These are phyloP conservation scores for Heliopora coerulea DNA, from an alignment of 92 coral and sea anemone species.

Conservation along the genomic window DNA sequence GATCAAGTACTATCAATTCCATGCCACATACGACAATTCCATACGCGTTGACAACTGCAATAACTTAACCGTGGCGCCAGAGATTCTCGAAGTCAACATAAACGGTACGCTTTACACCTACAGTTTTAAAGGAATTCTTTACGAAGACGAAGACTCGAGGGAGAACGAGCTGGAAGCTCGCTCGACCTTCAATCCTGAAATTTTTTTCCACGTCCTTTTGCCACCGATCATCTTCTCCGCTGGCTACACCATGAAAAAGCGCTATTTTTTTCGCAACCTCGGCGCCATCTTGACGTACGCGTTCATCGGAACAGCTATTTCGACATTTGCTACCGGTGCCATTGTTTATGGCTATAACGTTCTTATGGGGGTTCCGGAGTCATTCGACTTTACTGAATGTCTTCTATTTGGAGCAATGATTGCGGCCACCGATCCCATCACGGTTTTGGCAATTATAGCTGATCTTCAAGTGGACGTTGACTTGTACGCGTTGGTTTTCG, in stretches of 20 bases:
- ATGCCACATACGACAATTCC: conserved; percentile 67
- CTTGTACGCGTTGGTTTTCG: conserved; percentile 92
- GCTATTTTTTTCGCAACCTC: conserved; percentile 89
- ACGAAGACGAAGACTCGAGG: conserved; percentile 69
- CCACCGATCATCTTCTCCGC: conserved; percentile 99
- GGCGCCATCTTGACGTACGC: conserved; percentile 99
- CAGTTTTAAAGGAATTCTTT: conserved; percentile 87
- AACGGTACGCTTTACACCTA: conserved; percentile 93
- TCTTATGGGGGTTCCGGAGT: conserved; percentile 81
- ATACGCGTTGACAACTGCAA: conserved; percentile 87
- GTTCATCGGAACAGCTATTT: conserved; percentile 88
- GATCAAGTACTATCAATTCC: conserved; percentile 79
- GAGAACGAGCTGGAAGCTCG: conserved; percentile 91
- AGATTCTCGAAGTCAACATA: conserved; percentile 76
- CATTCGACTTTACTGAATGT: conserved; percentile 93
- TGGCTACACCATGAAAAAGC: conserved; percentile 94
- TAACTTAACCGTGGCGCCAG: conserved; percentile 88
- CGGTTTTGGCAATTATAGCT: conserved; percentile 83
- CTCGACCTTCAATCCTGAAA: conserved; percentile 92
- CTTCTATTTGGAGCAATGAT: conserved; percentile 89
- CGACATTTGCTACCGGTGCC: conserved; percentile 81
- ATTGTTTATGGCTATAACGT: conserved; percentile 79
- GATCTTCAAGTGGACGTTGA: conserved; percentile 97
- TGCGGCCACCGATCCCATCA: conserved; percentile 96
- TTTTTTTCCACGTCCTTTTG: conserved; percentile 87